Conservation (phyloP, 2,888 invertebrate genomes). For the Colletes collaris region DNA sequence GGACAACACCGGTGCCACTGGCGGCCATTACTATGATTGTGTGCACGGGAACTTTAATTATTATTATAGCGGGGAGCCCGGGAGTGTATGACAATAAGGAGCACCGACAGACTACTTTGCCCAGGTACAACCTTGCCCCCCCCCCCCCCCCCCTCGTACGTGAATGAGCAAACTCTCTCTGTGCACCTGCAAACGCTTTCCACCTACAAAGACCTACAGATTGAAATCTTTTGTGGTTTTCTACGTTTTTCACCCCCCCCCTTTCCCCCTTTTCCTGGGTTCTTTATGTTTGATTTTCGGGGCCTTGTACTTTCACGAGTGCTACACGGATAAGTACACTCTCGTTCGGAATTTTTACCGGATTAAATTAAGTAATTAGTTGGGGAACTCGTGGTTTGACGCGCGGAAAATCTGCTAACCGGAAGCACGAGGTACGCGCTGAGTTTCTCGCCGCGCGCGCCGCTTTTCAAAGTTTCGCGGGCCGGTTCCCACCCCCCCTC, state of each 20-base stretch:
- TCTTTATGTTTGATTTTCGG: conserved; percentile 11
- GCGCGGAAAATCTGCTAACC: not conserved
- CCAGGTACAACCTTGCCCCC: conserved; percentile 46
- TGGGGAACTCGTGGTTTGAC: not conserved
- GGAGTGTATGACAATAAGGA: conserved; percentile 62
- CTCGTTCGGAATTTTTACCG: not conserved
- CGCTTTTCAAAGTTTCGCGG: conserved; percentile 51
- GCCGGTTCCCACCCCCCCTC: not conserved
- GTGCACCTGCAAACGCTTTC: conserved; percentile 26
- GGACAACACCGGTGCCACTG: conserved; percentile 47
- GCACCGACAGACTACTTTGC: conserved; percentile 47
- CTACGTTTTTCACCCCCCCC: conserved; percentile 2
- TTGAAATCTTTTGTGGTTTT: conserved; percentile 49
- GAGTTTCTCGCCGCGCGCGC: conserved; percentile 1
- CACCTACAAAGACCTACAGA: conserved; percentile 25
- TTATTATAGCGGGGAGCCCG: conserved; percentile 65
- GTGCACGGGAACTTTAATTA: conserved; percentile 77
- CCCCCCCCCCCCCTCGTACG: conserved; percentile 9
- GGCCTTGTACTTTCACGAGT: not conserved
- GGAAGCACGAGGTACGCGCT: not conserved
- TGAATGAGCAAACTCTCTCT: conserved; percentile 19
- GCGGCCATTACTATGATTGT: conserved; percentile 79
- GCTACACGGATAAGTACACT: conserved; percentile 2
- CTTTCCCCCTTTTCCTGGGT: too few species aligned
- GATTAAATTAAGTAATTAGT: conserved; percentile 19